Evolutionary conservation across 2,797 vertebrate species (phyloP), one percentile per base, ranked within the genome.

Genomic region (Brachymystax lenok): DNA sequence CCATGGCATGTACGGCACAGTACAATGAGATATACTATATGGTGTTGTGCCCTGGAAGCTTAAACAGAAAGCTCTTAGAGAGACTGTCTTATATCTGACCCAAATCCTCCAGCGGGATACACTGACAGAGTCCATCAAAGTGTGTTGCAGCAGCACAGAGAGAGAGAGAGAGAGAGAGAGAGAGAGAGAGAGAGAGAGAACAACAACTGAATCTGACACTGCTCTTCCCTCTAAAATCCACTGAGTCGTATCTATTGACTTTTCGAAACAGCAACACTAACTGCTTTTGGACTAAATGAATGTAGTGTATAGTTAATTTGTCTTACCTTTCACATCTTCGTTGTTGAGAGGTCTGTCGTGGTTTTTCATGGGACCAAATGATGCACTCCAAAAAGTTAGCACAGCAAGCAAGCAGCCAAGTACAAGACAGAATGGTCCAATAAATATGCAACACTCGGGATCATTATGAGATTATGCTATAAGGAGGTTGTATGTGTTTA

Each of bases 81-180:
- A n/a, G 69, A 50, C 40, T 71, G 46, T 51, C 46, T 71, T 51
- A 51, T 16, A 71, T 51, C 51, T 28, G 21, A 71, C 70, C 46
- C 70, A 71, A 71, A 54, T 54, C 21, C 70, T 17, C 28, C 28
- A 28, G 54, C 30, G 12, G 16, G 40, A 40, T 16, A 69, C 16
- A 27, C 59, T 63, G 46, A 75, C 10, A 69, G 28, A 12, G 10
- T 6, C 12, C 5, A 16, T 19, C 19, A 30, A 54, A 16, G 13
- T 4, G 13, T 4, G 19, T 68, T 40, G 27, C 19, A 52, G 64
- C 50, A n/a, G 14, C 17, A 30, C 33, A 6, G 19, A 61, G 52
- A 40, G n/a, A 63, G 30, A 61, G 73, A 12, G 8, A 24, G n/a
- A n/a, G n/a, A n/a, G n/a, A n/a, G n/a, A n/a, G n/a, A 24, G n/a